Percentiles rank a stretch among this genome's conserved stretches.
These are phyloP conservation scores for Euwallacea similis DNA, from an alignment of 1,140 invertebrate species.

Conservation along the genomic window DNA sequence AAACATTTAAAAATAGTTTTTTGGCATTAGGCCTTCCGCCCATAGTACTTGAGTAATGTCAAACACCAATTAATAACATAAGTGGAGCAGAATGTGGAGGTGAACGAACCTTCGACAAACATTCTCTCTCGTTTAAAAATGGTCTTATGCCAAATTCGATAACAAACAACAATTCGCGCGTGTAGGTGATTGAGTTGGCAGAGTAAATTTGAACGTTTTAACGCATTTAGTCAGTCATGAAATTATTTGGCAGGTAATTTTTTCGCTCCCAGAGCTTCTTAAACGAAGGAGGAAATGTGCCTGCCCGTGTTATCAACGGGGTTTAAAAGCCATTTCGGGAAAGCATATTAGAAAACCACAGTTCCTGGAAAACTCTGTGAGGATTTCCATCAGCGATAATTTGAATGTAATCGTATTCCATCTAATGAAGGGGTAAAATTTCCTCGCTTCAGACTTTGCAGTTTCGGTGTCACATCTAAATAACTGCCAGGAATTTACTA, in stretches of 20 bases:
- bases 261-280: too few species aligned
- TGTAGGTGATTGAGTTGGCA: conserved; percentile 4
- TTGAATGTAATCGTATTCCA: conserved; percentile 38
- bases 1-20: conserved; percentile 16
- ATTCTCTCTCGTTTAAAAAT: conserved; percentile 16
- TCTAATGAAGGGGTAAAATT: conserved; percentile 26
- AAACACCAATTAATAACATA: conserved; percentile 20
- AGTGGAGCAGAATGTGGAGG: conserved; percentile 20
- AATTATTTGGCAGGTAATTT: too few species aligned
- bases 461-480: too few species aligned
- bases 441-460: not conserved
- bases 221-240: too few species aligned
- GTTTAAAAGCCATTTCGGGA: conserved; percentile 24
- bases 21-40: conserved; percentile 9
- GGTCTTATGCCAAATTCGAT: conserved; percentile 19
- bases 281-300: too few species aligned
- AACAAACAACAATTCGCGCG: conserved; percentile 9
- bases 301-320: too few species aligned
- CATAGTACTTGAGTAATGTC: conserved; percentile 10
- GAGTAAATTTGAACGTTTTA: not conserved
- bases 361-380: conserved; percentile 28
- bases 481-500: too few species aligned
- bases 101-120: conserved; percentile 14
- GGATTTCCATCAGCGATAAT: conserved; percentile 39
- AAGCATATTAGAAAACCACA: conserved; percentile 35